phyloP scores from a whole-genome alignment of 2,888 invertebrate genomes.

The Bombylius discolor region DNA sequence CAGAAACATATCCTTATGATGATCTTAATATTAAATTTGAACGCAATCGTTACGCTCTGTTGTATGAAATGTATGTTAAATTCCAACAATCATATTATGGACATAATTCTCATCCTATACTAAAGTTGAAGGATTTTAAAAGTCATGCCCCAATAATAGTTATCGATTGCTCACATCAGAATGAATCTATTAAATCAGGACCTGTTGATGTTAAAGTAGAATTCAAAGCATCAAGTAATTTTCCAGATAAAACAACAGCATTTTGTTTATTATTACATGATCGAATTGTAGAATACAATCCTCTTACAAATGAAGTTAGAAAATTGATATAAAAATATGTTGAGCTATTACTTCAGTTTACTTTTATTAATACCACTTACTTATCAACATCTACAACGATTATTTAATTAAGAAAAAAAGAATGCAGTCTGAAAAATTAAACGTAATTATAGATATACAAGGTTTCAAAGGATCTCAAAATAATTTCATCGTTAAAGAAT shows the following conservation, averaged over 20 bases:
- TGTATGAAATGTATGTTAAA: conserved; percentile 20
- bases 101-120: conserved; percentile 9
- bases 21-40: conserved; percentile 23
- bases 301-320: conserved; percentile 1
- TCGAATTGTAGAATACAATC: conserved; percentile 4
- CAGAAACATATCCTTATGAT: conserved; percentile 26
- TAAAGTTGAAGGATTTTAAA: conserved; percentile 15
- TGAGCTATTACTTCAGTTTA: too few relatives aligned
- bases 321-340: not conserved
- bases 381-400: too few relatives aligned
- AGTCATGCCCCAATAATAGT: conserved; percentile 18
- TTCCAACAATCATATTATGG: conserved; percentile 18
- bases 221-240: conserved; percentile 17
- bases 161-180: conserved; percentile 20
- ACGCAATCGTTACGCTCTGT: conserved; percentile 16
- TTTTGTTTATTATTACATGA: conserved; percentile 16
- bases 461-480: too few relatives aligned
- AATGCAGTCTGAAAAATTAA: not conserved
- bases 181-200: conserved; percentile 18
- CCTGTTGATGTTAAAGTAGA: conserved; percentile 20
- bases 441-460: not conserved
- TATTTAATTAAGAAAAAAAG: too few relatives aligned
- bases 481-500: not conserved
- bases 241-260: conserved; percentile 18
- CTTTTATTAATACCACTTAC: too few relatives aligned